phyloP scores from a whole-genome alignment of 2,888 invertebrate genomes.

The Hirtodrosophila trivittata region DNA sequence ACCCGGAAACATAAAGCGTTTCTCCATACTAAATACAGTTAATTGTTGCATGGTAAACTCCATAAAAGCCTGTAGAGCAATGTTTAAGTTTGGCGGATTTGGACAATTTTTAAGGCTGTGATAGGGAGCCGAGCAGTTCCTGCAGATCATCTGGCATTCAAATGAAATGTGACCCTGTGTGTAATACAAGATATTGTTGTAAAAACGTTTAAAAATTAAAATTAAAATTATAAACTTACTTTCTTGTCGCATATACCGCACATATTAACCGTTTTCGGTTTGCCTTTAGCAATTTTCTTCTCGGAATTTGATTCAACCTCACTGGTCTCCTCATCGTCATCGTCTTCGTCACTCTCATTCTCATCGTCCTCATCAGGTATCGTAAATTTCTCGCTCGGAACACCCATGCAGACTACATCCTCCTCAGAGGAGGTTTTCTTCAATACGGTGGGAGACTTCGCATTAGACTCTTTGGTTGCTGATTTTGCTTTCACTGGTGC shows the following conservation, averaged over 20 bases:
- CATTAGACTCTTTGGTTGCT: conserved; percentile 19
- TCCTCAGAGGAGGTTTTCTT: conserved; percentile 58
- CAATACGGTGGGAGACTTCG: conserved; percentile 31
- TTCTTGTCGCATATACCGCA: conserved; percentile 80
- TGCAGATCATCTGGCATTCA: conserved; percentile 80
- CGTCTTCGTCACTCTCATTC: conserved; percentile 17
- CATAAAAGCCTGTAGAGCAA: conserved; percentile 80
- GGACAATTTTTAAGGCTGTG: conserved; percentile 77
- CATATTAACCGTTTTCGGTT: conserved; percentile 10
- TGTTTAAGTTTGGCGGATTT: conserved; percentile 76
- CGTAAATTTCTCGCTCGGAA: conserved; percentile 56
- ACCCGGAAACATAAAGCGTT: conserved; percentile 46
- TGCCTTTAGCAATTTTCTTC: conserved; percentile 17
- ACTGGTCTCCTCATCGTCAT: conserved; percentile 18
- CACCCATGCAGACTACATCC: conserved; percentile 81
- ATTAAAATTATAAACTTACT: conserved; percentile 46
- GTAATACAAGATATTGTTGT: neutral
- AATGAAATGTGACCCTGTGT: conserved; percentile 80
- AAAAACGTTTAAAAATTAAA: neutral
- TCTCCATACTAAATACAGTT: conserved; percentile 59
- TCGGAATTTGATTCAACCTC: conserved; percentile 15
- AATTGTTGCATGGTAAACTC: conserved; percentile 81
- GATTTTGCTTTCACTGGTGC: conserved; percentile 24
- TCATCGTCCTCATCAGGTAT: conserved; percentile 72
- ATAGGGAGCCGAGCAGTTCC: conserved; percentile 78